Evolutionary conservation across 2,797 vertebrate species (phyloP).

Genomic region (Rhyacichthys aspro): DNA sequence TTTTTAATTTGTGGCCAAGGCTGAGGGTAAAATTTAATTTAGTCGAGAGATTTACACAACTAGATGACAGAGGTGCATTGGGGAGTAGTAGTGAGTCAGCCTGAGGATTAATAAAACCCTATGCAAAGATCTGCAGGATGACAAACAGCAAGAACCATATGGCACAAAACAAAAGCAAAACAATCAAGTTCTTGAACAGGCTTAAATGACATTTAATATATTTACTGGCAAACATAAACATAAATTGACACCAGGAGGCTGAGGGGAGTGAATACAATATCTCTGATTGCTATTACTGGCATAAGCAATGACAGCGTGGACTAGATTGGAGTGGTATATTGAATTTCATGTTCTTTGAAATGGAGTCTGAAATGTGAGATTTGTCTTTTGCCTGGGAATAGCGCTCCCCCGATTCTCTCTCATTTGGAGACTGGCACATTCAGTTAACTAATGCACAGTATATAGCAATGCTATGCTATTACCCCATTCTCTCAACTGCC

Average conservation of each 20-base stretch:
- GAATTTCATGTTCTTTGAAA: conserved; percentile 84
- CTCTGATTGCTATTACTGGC: conserved; percentile 78
- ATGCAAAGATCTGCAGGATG: conserved; percentile 64
- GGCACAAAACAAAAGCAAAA: conserved; percentile 64
- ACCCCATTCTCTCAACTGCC: conserved; percentile 64
- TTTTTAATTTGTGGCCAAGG: conserved; percentile 65
- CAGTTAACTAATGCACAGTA: conserved; percentile 72
- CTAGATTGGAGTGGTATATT: conserved; percentile 77
- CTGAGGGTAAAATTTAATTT: conserved; percentile 74
- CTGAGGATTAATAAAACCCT: conserved; percentile 70
- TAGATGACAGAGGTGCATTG: conserved; percentile 61
- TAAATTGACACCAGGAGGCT: conserved; percentile 75
- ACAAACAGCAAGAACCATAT: conserved; percentile 64
- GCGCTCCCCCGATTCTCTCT: conserved; percentile 47
- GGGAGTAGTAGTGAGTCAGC: conserved; percentile 54
- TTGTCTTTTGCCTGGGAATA: conserved; percentile 72
- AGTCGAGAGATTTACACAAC: conserved; percentile 68
- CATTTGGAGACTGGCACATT: conserved; percentile 72
- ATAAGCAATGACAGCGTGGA: conserved; percentile 73
- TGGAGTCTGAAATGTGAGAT: conserved; percentile 81
- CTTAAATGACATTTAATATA: conserved; percentile 82
- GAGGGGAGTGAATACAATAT: conserved; percentile 76
- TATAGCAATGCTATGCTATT: conserved; percentile 54
- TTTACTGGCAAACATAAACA: conserved; percentile 81
- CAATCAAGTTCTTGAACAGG: conserved; percentile 75